These are phyloP conservation scores for Bostrychus sinensis DNA, from an alignment of 2,113 vertebrate genomes.

Conservation along the genomic window DNA sequence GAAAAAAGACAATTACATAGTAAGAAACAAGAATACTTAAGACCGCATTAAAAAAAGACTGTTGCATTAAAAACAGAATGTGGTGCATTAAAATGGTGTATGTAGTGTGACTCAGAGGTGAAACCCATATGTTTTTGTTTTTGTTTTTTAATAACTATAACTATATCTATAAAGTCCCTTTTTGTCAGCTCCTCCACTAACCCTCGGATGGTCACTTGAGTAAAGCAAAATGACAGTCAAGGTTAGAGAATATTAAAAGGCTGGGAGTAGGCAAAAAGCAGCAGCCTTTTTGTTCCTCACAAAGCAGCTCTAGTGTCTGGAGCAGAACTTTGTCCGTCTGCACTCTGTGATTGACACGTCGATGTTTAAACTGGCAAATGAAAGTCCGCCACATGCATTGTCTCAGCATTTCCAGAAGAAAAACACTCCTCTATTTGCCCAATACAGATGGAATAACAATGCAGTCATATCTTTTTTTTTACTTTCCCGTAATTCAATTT, in stretches of 20 bases:
- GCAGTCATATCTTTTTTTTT: background rate
- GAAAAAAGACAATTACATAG: too few species aligned
- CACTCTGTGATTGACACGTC: background rate
- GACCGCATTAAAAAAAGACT: too few species aligned
- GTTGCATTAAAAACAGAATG: too few species aligned
- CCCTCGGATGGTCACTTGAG: too few species aligned
- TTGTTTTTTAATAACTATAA: too few species aligned
- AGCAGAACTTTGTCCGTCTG: background rate
- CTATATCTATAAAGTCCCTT: background rate
- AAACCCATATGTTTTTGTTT: too few species aligned
- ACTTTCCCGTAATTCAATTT: background rate
- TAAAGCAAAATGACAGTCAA: background rate
- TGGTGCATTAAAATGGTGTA: too few species aligned
- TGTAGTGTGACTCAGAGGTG: too few species aligned
- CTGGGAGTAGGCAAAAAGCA: background rate
- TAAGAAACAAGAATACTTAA: too few species aligned
- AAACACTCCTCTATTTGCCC: conserved; percentile 16
- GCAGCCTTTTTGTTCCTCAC: background rate
- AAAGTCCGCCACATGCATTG: background rate
- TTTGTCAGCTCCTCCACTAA: too few species aligned
- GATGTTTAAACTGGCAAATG: conserved; percentile 3
- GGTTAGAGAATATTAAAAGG: background rate
- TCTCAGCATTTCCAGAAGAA: conserved; percentile 5
- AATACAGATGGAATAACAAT: conserved; percentile 10
- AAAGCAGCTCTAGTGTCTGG: background rate